Evolutionary conservation across 2,113 vertebrate species (phyloP), one percentile per base, ranked within the genome.

Genomic region (Ariopsis seemanni): DNA sequence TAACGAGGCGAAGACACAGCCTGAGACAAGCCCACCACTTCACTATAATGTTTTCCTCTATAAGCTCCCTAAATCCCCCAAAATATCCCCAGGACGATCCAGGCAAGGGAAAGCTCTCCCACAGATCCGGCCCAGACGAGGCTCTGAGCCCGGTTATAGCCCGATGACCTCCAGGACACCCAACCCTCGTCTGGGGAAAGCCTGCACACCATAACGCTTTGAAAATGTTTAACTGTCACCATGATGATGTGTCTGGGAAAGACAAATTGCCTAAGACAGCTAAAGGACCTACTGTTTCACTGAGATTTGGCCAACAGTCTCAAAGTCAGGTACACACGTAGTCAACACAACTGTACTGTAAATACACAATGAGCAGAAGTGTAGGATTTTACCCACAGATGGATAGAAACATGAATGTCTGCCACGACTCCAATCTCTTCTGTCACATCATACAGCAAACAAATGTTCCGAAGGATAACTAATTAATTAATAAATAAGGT

Each of bases 21-120:
- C 93, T 1, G 91, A 94, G 67, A 87, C 90, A 87, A 93, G 83
- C 88, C 67, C 91, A 0, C 94, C 93, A 0, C 93, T 94, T 58
- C 93, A 95, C 78, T 95, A 95, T 72, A 94, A 95, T 18, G 92
- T 96, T 92, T 95, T 94, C 91, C 94, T 95, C 90, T 95, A 94
- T 83, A 92, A 92, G 65, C 53, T 88, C 4, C 90, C 91, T 0
- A 93, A 93, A 63, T 92, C 92, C 20, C 91, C 92, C 57, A 93
- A 91, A 77, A 91, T 88, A 55, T 88, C 93, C 5, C 93, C 90
- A 0, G 91, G 85, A 60, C 85, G 79, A 1, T 84, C 82, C 4
- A 65, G 74, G 34, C 88, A 86, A 12, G 69, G 27, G 10, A 82
- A 83, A 42, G 72, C 81, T n/a, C 52, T 89, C 53, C 86, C 93